Conservation (phyloP, 2,797 vertebrate species). For the Anas georgica region DNA sequence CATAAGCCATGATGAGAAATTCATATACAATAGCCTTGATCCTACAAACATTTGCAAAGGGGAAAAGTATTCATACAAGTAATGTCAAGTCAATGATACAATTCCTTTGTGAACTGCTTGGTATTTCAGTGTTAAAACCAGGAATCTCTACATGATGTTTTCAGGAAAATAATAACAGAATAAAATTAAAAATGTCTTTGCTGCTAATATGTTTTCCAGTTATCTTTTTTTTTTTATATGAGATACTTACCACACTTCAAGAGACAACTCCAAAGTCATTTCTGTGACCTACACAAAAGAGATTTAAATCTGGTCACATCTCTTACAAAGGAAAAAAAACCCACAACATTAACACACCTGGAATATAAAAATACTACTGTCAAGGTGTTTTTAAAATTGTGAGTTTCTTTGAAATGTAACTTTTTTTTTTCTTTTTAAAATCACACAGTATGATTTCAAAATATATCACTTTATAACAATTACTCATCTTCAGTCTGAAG, state of each 20-base stretch:
- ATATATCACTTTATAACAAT: neutral
- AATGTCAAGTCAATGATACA: neutral
- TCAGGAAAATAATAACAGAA: neutral
- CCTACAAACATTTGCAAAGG: neutral
- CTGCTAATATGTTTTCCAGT: neutral
- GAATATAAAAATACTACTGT: neutral
- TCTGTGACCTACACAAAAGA: slow-evolving; percentile 88
- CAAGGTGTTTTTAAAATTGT: neutral
- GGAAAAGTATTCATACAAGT: neutral
- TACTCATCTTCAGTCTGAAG: neutral
- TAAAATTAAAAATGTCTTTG: neutral
- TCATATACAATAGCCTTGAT: rapidly evolving
- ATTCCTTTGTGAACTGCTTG: neutral
- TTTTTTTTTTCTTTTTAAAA: neutral
- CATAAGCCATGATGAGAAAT: neutral
- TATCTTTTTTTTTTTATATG: neutral
- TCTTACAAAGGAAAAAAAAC: neutral
- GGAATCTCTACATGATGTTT: neutral
- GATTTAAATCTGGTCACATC: slow-evolving; percentile 21
- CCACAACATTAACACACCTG: neutral
- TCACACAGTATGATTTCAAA: neutral
- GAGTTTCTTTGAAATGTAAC: neutral
- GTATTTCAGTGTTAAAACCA: neutral
- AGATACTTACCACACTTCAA: slow-evolving; percentile 93
- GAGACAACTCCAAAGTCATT: slow-evolving; percentile 87